Evolutionary conservation across 2,113 vertebrate genomes (phyloP).

Genomic region (Lynx canadensis): DNA sequence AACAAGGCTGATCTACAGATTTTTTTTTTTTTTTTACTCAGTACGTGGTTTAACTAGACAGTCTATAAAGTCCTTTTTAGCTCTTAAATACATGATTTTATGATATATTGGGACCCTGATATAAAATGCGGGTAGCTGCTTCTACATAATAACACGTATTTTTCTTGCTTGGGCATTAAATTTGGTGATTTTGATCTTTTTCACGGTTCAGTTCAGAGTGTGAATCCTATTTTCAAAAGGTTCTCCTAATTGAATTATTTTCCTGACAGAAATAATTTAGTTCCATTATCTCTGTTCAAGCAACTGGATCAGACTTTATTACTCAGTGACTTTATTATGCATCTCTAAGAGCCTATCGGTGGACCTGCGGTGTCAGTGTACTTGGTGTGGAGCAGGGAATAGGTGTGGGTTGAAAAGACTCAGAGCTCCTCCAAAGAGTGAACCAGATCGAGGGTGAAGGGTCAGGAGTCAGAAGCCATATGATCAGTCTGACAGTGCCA

Average conservation of each 20-base stretch:
- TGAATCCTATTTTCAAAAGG: background rate
- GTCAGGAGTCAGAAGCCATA: background rate
- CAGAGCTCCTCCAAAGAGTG: background rate
- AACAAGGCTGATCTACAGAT: background rate
- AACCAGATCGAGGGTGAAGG: background rate
- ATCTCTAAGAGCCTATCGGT: background rate
- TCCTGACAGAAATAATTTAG: slow-evolving; percentile 19
- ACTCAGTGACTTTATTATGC: background rate
- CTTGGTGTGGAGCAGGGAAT: background rate
- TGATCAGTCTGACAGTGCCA: background rate
- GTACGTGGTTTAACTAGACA: background rate
- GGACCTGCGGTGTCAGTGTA: background rate
- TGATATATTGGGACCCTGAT: background rate
- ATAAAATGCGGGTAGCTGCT: background rate
- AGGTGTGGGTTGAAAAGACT: background rate
- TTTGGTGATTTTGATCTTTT: slow-evolving; percentile 50
- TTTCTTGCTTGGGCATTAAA: background rate
- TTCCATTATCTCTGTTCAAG: slow-evolving; percentile 46
- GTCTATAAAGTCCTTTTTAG: background rate
- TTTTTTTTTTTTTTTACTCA: background rate
- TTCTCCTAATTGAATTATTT: slow-evolving; percentile 50
- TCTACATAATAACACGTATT: background rate
- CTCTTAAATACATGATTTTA: background rate
- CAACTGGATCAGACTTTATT: slow-evolving; percentile 15
- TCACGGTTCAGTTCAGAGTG: background rate